Percentiles rank a stretch among this genome's conserved stretches.
phyloP scores from a whole-genome alignment of 2,797 vertebrate genomes.

The Sebastes vulpes region DNA sequence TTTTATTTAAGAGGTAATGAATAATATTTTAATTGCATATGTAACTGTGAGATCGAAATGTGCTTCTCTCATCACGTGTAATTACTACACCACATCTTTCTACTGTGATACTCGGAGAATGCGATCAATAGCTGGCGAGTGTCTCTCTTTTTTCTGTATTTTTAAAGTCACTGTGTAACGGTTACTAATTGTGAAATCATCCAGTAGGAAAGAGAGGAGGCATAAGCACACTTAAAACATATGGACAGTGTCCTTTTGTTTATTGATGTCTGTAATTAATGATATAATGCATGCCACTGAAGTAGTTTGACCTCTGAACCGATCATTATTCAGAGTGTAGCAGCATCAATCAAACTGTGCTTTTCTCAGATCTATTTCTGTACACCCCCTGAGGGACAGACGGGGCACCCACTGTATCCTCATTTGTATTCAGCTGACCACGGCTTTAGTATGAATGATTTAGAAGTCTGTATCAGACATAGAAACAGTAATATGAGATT shows the following conservation, averaged over 20 bases:
- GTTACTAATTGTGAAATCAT: slow-evolving; percentile 90
- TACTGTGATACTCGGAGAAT: slow-evolving; percentile 44
- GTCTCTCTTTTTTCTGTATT: slow-evolving; percentile 63
- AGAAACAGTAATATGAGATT: slow-evolving; percentile 43
- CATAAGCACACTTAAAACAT: slow-evolving; percentile 87
- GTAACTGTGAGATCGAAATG: slow-evolving; percentile 87
- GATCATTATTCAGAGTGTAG: slow-evolving; percentile 95
- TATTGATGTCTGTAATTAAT: slow-evolving; percentile 98
- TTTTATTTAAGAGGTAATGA: slow-evolving; percentile 92
- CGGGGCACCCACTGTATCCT: slow-evolving; percentile 85
- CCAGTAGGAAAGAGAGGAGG: slow-evolving; percentile 80
- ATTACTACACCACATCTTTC: slow-evolving; percentile 82
- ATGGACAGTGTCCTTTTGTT: slow-evolving; percentile 92
- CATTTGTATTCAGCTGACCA: slow-evolving; percentile 87
- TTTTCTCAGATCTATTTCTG: slow-evolving; percentile 79
- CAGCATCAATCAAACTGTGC: slow-evolving; percentile 93
- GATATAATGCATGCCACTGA: slow-evolving; percentile 93
- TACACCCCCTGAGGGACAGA: slow-evolving; percentile 74
- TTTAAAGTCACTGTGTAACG: slow-evolving; percentile 75
- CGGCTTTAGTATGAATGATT: slow-evolving; percentile 80
- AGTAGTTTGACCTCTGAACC: slow-evolving; percentile 97
- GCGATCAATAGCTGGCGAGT: slow-evolving; percentile 62
- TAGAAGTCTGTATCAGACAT: slow-evolving; percentile 73
- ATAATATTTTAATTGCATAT: slow-evolving; percentile 91
- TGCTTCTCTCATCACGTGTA: slow-evolving; percentile 86